Evolutionary conservation across 2,113 vertebrate species (phyloP).

Genomic region (Notothenia coriiceps): DNA sequence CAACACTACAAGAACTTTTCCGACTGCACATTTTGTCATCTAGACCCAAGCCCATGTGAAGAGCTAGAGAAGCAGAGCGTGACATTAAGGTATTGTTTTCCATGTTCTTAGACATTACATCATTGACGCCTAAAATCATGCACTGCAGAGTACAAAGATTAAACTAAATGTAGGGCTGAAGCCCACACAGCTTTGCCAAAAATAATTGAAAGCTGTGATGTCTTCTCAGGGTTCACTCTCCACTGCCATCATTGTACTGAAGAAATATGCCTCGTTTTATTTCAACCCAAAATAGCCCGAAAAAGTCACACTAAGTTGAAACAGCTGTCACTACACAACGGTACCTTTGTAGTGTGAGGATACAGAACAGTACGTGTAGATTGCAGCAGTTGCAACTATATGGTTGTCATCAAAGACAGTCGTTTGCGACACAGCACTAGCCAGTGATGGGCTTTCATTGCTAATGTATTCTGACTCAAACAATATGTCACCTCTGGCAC

Average conservation of each 20-base stretch:
- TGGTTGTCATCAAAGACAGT: conserved; percentile 29
- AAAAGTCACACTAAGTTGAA: conserved; percentile 9
- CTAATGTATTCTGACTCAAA: conserved; percentile 45
- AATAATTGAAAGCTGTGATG: conserved; percentile 41
- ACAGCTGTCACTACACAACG: background rate
- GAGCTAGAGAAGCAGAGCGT: conserved; percentile 28
- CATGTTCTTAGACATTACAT: conserved; percentile 65
- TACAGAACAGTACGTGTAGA: background rate
- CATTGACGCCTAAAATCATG: conserved; percentile 53
- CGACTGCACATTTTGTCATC: conserved; percentile 39
- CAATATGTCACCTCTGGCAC: conserved; percentile 69
- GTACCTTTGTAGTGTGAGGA: background rate
- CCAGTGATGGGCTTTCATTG: conserved; percentile 44
- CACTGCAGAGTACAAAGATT: conserved; percentile 27
- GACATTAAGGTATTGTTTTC: conserved; percentile 67
- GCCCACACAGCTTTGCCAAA: conserved; percentile 38
- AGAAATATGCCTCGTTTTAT: conserved; percentile 20
- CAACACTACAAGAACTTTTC: conserved; percentile 31
- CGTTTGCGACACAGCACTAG: conserved; percentile 28
- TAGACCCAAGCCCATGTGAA: conserved; percentile 35
- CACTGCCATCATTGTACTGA: background rate
- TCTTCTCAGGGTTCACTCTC: conserved; percentile 43
- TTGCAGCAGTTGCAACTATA: conserved; percentile 10
- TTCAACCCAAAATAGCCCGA: conserved; percentile 22
- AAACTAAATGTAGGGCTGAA: conserved; percentile 32